A percentile compares a stretch with the other conserved stretches of the same genome.
These are phyloP conservation scores for Melanostigma gelatinosum DNA, from an alignment of 2,113 vertebrate genomes.

Conservation along the genomic window DNA sequence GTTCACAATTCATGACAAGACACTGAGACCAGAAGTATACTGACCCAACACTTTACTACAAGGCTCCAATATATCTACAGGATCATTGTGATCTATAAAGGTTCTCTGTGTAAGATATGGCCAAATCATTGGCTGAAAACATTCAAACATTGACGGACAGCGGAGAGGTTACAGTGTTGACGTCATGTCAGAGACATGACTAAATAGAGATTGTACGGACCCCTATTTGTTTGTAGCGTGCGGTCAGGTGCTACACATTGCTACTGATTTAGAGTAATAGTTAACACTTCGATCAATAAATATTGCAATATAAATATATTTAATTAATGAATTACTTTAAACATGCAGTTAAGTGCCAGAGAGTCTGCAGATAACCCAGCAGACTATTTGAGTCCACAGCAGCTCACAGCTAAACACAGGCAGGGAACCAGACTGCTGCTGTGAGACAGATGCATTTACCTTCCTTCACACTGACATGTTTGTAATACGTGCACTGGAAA, in stretches of 20 bases:
- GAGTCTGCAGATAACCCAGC: background rate
- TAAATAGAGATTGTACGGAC: too few species aligned
- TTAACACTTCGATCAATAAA: background rate
- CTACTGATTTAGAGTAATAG: background rate
- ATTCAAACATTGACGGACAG: background rate
- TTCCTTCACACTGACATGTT: slow-evolving; percentile 41
- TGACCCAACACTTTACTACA: background rate
- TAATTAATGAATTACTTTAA: background rate
- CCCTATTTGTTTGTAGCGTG: too few species aligned
- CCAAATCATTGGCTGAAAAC: background rate
- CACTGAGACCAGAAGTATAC: background rate
- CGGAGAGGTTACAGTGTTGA: too few species aligned
- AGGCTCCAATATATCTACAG: background rate
- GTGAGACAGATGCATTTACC: slow-evolving; percentile 12
- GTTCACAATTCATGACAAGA: background rate
- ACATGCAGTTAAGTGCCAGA: background rate
- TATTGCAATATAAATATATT: background rate
- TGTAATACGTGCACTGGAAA: slow-evolving; percentile 20
- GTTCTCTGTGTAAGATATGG: background rate
- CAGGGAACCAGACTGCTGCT: slow-evolving; percentile 19
- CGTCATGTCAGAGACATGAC: too few species aligned
- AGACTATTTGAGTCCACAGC: background rate
- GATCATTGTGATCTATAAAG: background rate
- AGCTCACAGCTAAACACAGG: background rate
- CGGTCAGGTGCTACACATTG: background rate